These are phyloP conservation scores for Falco punctatus DNA, from an alignment of 2,113 vertebrate genomes.

Conservation along the genomic window DNA sequence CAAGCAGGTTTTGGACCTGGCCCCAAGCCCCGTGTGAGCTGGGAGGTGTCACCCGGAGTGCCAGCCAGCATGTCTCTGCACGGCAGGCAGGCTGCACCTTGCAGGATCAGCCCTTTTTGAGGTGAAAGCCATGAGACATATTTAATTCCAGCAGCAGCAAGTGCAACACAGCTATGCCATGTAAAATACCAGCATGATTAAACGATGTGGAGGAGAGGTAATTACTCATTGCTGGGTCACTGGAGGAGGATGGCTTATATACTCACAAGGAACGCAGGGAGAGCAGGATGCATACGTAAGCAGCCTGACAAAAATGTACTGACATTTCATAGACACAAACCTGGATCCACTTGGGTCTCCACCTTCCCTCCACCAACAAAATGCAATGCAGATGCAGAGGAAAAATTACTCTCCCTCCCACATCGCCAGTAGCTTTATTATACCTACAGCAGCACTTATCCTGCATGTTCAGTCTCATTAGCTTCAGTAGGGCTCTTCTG, in stretches of 20 bases:
- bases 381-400: background rate
- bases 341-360: background rate
- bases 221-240: constrained; percentile 62
- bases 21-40: rapidly evolving
- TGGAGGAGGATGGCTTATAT: constrained; percentile 50
- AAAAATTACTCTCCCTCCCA: background rate
- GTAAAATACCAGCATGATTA: constrained; percentile 56
- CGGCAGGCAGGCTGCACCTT: background rate
- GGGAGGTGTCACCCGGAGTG: background rate
- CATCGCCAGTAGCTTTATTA: background rate
- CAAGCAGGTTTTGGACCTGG: background rate
- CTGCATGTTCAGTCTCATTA: background rate
- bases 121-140: background rate
- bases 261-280: constrained; percentile 16
- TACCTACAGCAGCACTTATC: background rate
- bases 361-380: background rate
- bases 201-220: constrained; percentile 57
- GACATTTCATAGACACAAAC: constrained; percentile 2
- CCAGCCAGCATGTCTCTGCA: background rate
- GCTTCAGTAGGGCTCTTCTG: background rate
- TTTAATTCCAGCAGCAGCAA: constrained; percentile 42
- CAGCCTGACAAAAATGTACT: constrained; percentile 48
- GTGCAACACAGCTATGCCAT: constrained; percentile 52
- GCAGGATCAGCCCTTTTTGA: background rate
- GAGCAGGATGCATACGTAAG: background rate